Evolutionary conservation across 2,888 invertebrate genomes (phyloP).

Genomic region (Eledone cirrhosa): DNA sequence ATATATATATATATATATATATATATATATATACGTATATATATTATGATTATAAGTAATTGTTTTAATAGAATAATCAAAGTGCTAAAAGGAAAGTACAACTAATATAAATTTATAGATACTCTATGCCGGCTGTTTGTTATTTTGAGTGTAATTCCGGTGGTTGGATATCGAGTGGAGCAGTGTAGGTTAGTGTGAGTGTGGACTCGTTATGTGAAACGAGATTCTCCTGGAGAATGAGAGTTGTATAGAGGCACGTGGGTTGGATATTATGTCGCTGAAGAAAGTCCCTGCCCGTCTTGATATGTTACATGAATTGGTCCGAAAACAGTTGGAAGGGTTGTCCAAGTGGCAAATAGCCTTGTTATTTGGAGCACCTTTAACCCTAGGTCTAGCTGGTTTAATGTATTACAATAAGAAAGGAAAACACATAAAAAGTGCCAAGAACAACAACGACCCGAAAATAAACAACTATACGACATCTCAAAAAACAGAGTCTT

Average conservation of each 20-base stretch:
- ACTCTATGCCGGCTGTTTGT: no score
- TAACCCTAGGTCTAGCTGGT: constrained; percentile 80
- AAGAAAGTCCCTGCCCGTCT: background rate
- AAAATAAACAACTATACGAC: no score
- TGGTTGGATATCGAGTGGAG: no score
- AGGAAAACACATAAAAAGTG: constrained; percentile 21
- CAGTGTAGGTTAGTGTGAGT: no score
- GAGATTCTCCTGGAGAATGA: constrained; percentile 9
- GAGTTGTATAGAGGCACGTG: background rate
- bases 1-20: no score
- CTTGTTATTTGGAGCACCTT: constrained; percentile 82
- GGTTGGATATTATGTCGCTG: background rate
- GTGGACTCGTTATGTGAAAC: background rate
- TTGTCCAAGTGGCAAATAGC: constrained; percentile 84
- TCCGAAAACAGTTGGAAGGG: constrained; percentile 38
- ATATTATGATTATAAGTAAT: no score
- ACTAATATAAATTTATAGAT: no score
- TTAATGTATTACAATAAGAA: constrained; percentile 75
- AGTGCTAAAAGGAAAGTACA: no score
- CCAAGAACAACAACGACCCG: background rate
- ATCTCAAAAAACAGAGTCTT: no score
- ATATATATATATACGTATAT: no score
- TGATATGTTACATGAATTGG: background rate
- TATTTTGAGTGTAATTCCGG: no score
- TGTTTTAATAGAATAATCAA: no score